Percentiles rank a stretch among this genome's conserved stretches.
phyloP scores from a whole-genome alignment of 2,113 vertebrate genomes.

The Labeo rohita region DNA sequence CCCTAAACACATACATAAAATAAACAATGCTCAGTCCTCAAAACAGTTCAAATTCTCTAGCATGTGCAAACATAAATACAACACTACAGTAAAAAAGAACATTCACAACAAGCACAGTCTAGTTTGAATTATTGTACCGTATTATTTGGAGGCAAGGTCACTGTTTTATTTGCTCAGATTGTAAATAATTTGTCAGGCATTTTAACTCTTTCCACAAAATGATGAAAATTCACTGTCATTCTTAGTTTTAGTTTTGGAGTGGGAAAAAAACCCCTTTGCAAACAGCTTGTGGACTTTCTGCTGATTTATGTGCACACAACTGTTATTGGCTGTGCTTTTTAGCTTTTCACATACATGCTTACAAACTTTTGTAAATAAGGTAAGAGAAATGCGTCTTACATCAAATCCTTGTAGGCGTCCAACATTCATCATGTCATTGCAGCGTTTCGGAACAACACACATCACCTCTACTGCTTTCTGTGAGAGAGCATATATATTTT shows the following conservation, averaged over 20 bases:
- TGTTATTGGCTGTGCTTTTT: not conserved
- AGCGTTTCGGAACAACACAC: constrained; percentile 95
- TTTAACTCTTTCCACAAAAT: not conserved
- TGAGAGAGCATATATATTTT: not conserved
- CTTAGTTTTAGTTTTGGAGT: not conserved
- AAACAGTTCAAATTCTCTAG: not conserved
- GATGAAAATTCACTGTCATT: not conserved
- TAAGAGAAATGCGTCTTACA: constrained; percentile 73
- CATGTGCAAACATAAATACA: not conserved
- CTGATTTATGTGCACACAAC: not conserved
- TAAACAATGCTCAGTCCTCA: not conserved
- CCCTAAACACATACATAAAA: constrained; percentile 76
- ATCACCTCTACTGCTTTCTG: constrained; percentile 98
- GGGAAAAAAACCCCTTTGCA: not conserved
- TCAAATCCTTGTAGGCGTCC: constrained; percentile 98
- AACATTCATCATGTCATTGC: constrained; percentile 99
- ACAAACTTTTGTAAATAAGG: not conserved
- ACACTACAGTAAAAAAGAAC: not conserved
- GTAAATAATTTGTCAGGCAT: not conserved
- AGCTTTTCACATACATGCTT: not conserved
- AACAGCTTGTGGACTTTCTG: not conserved
- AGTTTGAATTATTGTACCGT: not conserved
- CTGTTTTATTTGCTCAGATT: not conserved
- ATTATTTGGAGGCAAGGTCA: not conserved
- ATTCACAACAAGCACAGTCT: not conserved